Evolutionary conservation across 2,797 vertebrate species (phyloP).

Genomic region (Hyperoplus lanceolatus): DNA sequence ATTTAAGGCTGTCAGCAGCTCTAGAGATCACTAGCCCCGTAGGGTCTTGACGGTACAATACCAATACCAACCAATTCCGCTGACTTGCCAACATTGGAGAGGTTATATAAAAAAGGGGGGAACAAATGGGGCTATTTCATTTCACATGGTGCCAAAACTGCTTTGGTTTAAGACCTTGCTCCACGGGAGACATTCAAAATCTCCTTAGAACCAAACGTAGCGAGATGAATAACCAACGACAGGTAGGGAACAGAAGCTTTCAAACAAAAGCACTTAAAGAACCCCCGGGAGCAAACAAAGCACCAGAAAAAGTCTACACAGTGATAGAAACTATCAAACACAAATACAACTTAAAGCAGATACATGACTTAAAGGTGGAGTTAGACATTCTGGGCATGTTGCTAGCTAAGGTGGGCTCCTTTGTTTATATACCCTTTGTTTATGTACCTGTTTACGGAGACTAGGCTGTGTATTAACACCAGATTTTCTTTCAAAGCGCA

Average conservation of each 20-base stretch:
- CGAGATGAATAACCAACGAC: slow-evolving; percentile 38
- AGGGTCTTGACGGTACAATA: slow-evolving; percentile 7
- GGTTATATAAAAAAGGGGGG: slow-evolving; percentile 1
- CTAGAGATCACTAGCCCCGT: slow-evolving; percentile 5
- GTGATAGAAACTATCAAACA: slow-evolving; percentile 4
- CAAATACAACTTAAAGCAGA: neutral
- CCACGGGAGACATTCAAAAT: slow-evolving; percentile 29
- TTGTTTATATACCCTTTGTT: too few relatives aligned
- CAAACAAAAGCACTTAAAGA: slow-evolving; percentile 24
- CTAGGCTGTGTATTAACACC: too few relatives aligned
- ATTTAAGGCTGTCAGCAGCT: slow-evolving; percentile 42
- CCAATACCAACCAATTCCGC: slow-evolving; percentile 1
- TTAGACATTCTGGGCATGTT: too few relatives aligned
- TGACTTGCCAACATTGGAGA: slow-evolving; percentile 18
- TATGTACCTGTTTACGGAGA: too few relatives aligned
- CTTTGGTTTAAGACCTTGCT: slow-evolving; percentile 42
- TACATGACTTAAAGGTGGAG: neutral
- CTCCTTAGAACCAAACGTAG: slow-evolving; percentile 19
- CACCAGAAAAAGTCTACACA: neutral
- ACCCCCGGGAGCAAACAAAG: slow-evolving; percentile 9
- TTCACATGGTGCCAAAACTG: slow-evolving; percentile 34
- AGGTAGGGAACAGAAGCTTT: slow-evolving; percentile 10
- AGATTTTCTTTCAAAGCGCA: too few relatives aligned
- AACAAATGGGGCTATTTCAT: slow-evolving; percentile 24
- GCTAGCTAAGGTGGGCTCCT: too few relatives aligned